Conservation (phyloP, 2,113 vertebrate genomes). For the Strigops habroptila region DNA sequence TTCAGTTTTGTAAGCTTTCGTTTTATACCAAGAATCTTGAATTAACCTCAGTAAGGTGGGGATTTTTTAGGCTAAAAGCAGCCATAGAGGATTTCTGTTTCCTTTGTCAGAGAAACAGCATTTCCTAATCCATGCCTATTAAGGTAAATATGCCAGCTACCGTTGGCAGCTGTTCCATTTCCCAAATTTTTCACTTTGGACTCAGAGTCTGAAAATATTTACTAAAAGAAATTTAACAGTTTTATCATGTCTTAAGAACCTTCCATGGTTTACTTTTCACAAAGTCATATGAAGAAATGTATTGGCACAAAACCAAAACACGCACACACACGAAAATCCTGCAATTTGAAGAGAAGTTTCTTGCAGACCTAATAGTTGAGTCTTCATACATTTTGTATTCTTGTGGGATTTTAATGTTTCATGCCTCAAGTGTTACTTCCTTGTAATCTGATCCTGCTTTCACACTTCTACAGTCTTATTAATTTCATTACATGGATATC, state of each 20-base stretch:
- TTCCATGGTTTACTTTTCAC: background rate
- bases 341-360: background rate
- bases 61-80: background rate
- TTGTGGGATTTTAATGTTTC: background rate
- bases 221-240: background rate
- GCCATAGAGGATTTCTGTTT: background rate
- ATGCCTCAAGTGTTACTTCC: background rate
- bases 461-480: background rate
- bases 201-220: background rate
- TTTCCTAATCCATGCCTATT: background rate
- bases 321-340: rapidly evolving
- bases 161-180: background rate
- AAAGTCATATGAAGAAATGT: background rate
- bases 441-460: background rate
- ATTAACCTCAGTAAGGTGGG: background rate
- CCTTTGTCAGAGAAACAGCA: background rate
- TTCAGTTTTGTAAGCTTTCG: background rate
- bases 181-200: background rate
- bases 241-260: background rate
- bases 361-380: rapidly evolving
- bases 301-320: background rate
- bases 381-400: background rate
- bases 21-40: background rate
- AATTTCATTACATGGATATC: background rate
- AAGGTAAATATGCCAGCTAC: background rate